Evolutionary conservation across 2,113 vertebrate genomes (phyloP), one percentile per base, ranked within the genome.

Genomic region (Etia nguti): DNA sequence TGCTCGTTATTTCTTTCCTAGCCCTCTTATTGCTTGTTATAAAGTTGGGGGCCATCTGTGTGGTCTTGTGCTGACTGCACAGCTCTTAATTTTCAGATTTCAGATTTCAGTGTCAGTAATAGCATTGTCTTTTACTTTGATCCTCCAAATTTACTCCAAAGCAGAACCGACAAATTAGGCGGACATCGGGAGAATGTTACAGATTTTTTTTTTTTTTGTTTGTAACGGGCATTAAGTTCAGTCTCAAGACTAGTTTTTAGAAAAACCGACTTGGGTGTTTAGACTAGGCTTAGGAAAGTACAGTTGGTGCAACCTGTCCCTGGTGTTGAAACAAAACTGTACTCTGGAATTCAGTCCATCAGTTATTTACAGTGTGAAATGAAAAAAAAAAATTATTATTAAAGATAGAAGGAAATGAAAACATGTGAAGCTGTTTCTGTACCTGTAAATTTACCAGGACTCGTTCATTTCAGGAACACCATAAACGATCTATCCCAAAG

Each of bases 401-500:
- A 77, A 50, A 1, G 70, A 50, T 20, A 10, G 70, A 75, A 75
- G 24, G 10, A 75, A 31, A 75, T 50, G 10, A n/a, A 31, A 46
- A 13, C 26, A 4, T 34, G 41, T 59, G 24, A n/a, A 24, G 8
- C n/a, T 2, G 41, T 80, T 54, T 41, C 22, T 15, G 11, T 34
- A 15, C 26, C 56, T 31, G 31, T 26, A n/a, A 41, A 15, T 55
- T 85, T 95, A 96, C 95, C 80, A 57, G 10, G 15, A 15, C 5
- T 54, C 65, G 4, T 92, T 10, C 0, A 20, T 56, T 92, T 34
- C 81, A 99, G 98, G 98, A 99, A 87, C 98, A 99, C 89, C 98
- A 98, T 96, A 99, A 98, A 96, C 97, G 98, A 93, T 98, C 98
- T 36, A 99, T 99, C 95, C 98, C 98, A 77, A 98, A 98, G 94